Percentiles rank a stretch among this genome's conserved stretches.
Conservation (phyloP, 2,888 invertebrate genomes). For the Rhingia rostrata region DNA sequence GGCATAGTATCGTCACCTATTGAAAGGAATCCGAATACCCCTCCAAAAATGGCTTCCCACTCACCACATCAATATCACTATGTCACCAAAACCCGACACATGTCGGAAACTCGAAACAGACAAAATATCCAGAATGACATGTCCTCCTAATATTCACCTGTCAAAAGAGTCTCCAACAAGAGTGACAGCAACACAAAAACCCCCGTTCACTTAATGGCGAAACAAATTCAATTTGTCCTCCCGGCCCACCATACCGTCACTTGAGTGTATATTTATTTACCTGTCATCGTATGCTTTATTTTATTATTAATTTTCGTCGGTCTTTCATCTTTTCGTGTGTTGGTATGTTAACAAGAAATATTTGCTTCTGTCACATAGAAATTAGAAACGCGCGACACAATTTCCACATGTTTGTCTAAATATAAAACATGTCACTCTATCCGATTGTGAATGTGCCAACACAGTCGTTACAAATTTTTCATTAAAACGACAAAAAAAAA, state of each 20-base stretch:
- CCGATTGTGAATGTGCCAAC: slow-evolving; percentile 71
- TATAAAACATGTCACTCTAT: slow-evolving; percentile 64
- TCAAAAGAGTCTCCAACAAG: slow-evolving; percentile 1
- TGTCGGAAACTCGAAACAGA: slow-evolving; percentile 16
- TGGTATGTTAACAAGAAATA: slow-evolving; percentile 28
- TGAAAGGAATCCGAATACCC: background rate
- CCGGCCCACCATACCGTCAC: slow-evolving; percentile 1
- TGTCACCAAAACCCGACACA: slow-evolving; percentile 5
- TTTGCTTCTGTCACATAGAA: slow-evolving; percentile 57
- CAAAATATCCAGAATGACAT: slow-evolving; percentile 10
- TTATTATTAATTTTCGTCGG: slow-evolving; percentile 59
- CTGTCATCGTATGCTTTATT: slow-evolving; percentile 56
- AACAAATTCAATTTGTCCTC: slow-evolving; percentile 64
- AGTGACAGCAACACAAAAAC: background rate
- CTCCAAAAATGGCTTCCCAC: slow-evolving; percentile 5
- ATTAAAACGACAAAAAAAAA: slow-evolving; percentile 34
- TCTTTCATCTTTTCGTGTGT: slow-evolving; percentile 48
- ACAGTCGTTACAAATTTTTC: slow-evolving; percentile 69
- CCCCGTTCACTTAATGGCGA: slow-evolving; percentile 32
- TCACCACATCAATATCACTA: slow-evolving; percentile 10
- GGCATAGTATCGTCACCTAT: too few species aligned
- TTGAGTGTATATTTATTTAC: slow-evolving; percentile 49
- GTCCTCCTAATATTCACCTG: slow-evolving; percentile 20
- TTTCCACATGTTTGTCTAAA: slow-evolving; percentile 62
- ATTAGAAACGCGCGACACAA: slow-evolving; percentile 63